Evolutionary conservation across 2,888 invertebrate genomes (phyloP), one percentile per base, ranked within the genome.

Genomic region (Synanthedon andrenaeformis): DNA sequence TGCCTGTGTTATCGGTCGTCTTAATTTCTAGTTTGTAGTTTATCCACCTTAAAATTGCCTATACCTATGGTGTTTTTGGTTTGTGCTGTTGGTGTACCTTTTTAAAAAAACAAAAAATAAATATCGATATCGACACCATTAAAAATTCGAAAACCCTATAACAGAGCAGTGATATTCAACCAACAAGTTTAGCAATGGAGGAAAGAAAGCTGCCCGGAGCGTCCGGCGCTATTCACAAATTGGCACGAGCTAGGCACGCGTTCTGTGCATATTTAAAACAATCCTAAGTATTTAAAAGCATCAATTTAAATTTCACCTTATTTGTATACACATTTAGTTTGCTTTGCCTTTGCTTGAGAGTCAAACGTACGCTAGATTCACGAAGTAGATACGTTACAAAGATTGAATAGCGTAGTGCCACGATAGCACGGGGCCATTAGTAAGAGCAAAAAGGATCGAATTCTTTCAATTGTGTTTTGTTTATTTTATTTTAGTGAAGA

Each of bases 161-260:
- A 70, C 75, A 72, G 67, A 74, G 72, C 76, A 79, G 77, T 77
- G 79, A 79, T 82, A 82, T 82, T 77, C 76, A 74, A 79, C 77
- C 79, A 82, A 83, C 83, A 79, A 82, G 82, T 83, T 79, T 76
- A 83, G 80, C 82, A 77, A 79, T 76, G 76, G 67, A 79, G 83
- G 82, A 85, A 86, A 85, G 83, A 85, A 85, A 85, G 84, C 82
- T 75, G 80, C 79, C 76, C 69, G 72, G 66, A 79, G 82, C 83
- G 81, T 79, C 81, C 82, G 80, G 77, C 76, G 80, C 79, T 83
- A 81, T 82, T 81, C 83, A 83, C 86, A 85, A 85, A 84, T 86
- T 85, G 84, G 83, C 84, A 85, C 85, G 85, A 85, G 84, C 83
- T 77, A 74, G 79, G 76, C 85, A 84, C 84, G 82, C 84, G 82